Base-by-base conservation (phyloP, 2,888 invertebrate genomes). In the Metallyticus violacea region DNA sequence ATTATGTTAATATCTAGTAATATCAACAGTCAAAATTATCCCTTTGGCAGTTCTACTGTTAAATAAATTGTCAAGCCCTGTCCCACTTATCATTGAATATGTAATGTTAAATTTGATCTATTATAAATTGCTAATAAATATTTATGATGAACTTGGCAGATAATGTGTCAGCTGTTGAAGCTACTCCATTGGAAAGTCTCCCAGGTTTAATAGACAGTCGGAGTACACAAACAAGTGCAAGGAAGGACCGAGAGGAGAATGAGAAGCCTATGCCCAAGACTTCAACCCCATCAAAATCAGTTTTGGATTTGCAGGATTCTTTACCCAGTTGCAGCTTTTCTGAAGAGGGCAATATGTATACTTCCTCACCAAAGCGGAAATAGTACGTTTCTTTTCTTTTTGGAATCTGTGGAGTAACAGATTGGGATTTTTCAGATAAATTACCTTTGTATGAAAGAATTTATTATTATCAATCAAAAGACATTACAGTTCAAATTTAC, bases 141-240 rank as follows among this genome's bases (percentile, higher is more conserved):
- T 77, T 25, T 78, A 1, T 78, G 15, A 6, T 78, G 78, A 26
- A 26, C 22, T 7, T 15, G 2, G 22, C 83, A 83, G 83, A 7
- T 28, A 26, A 27, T n/a, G 25, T 77, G 77, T 29, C 29, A 25
- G 15, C 28, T 25, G 86, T 90, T 30, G 91, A 91, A 88, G 90
- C 91, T 30, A 91, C 91, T 15, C 90, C 90, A 0, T 87, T 91
- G 30, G 91, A 91, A 89, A 91, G 90, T 88, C 89, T 91, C 87
- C 91, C 91, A 25, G 90, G 90, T 4, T 25, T 85, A 22, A 25
- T 30, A 9, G 85, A 29, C 28, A 78, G 5, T 25, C 27, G 26
- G 3, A 76, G 77, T 76, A 15, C 26, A 15, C 27, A 22, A n/a
- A 83, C 15, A 22, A 22, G 3, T 62, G 15, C 40, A 62, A 62